Evolutionary conservation across 2,113 vertebrate genomes (phyloP).

Genomic region (Sinosuthora webbiana): DNA sequence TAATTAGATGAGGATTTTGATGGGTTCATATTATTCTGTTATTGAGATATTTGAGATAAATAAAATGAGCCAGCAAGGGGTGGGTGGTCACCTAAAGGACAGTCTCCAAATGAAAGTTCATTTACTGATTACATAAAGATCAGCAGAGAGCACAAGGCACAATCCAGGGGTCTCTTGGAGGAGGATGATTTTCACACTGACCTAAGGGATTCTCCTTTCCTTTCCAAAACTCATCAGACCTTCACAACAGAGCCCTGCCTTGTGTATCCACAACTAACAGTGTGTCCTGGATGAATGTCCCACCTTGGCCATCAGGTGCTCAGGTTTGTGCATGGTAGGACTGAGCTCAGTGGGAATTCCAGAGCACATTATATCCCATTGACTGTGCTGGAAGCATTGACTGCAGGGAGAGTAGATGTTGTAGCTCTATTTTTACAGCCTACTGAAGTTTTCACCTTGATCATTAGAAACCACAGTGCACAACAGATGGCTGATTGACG

Average conservation of each 20-base stretch:
- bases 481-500: conserved; percentile 34
- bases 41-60: not conserved
- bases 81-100: not conserved
- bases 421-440: not conserved
- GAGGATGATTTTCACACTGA: not conserved
- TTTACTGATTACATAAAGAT: not conserved
- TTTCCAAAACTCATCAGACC: not conserved
- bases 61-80: not conserved
- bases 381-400: not conserved
- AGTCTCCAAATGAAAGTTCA: not conserved
- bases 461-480: not conserved
- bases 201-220: not conserved
- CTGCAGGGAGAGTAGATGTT: not conserved
- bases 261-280: not conserved
- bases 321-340: accelerated
- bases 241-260: not conserved
- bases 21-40: not conserved
- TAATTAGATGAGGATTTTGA: not conserved
- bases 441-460: conserved; percentile 32
- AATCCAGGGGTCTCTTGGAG: not conserved
- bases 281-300: not conserved
- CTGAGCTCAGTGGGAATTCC: not conserved
- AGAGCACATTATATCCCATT: not conserved
- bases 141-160: not conserved
- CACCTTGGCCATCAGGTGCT: not conserved